These are phyloP conservation scores for Arctocebus calabarensis DNA, from an alignment of 2,797 vertebrate genomes.

Conservation along the genomic window DNA sequence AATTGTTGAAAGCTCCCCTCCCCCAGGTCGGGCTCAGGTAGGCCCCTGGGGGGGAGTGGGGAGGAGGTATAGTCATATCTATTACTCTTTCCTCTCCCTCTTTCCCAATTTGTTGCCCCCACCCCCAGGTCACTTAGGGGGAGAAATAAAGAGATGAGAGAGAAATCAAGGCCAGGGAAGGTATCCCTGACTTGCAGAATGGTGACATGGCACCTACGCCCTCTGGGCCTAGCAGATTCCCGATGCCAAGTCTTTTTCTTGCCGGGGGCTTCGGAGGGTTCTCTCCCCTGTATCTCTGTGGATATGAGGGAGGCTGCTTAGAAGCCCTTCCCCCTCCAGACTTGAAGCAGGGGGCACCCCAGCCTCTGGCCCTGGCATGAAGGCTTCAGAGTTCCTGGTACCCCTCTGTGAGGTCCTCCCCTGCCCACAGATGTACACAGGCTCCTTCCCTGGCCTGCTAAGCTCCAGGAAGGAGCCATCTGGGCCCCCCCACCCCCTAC, in stretches of 20 bases:
- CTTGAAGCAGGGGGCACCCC: neutral
- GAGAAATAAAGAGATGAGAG: neutral
- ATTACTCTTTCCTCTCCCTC: neutral
- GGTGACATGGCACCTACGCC: neutral
- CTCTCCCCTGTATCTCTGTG: neutral
- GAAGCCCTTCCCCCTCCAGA: too few relatives aligned
- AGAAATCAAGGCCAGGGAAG: neutral
- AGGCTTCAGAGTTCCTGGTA: neutral
- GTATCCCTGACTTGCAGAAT: neutral
- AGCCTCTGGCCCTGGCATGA: neutral
- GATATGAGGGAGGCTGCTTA: neutral
- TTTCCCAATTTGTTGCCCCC: fast-evolving
- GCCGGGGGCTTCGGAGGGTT: neutral
- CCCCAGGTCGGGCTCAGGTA: neutral
- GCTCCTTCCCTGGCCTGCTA: neutral
- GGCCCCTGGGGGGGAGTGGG: neutral
- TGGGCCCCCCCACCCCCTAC: neutral
- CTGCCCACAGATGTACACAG: neutral
- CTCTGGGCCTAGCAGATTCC: neutral
- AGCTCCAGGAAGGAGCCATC: neutral
- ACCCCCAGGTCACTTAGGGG: neutral
- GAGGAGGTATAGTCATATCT: too few relatives aligned
- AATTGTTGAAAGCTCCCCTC: neutral
- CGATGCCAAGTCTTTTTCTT: neutral
- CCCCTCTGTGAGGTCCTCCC: neutral